Percentiles rank a stretch among this genome's conserved stretches.
Conservation (phyloP, 2,797 vertebrate genomes). For the Syngnathus rostellatus region DNA sequence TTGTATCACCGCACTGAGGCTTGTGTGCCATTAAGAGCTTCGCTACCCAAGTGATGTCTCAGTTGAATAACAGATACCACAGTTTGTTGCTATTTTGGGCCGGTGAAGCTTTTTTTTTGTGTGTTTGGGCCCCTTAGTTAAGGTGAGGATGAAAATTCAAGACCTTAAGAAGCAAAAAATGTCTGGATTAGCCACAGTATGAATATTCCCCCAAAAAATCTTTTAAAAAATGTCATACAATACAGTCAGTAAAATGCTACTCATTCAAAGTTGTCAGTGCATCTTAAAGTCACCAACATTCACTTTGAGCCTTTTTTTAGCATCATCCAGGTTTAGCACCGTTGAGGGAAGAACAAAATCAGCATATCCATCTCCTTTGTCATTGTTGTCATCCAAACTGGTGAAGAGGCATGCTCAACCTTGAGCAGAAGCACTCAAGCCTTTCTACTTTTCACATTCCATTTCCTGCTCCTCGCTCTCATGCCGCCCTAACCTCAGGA, state of each 20-base stretch:
- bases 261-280: neutral
- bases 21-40: conserved; percentile 7
- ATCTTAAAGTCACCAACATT: neutral
- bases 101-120: conserved; percentile 2
- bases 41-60: conserved; percentile 11
- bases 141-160: neutral
- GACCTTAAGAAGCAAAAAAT: neutral
- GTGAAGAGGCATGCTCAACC: conserved; percentile 23
- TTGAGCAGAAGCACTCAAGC: conserved; percentile 14
- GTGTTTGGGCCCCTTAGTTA: neutral
- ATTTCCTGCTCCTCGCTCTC: conserved; percentile 27
- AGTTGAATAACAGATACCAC: conserved; percentile 21
- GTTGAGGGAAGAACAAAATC: conserved; percentile 2
- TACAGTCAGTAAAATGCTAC: conserved; percentile 26
- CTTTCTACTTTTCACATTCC: conserved; percentile 36
- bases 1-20: neutral
- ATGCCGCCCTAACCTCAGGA: conserved; percentile 27
- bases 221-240: conserved; percentile 26
- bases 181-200: conserved; percentile 3
- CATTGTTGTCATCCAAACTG: conserved; percentile 11
- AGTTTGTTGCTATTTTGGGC: conserved; percentile 18
- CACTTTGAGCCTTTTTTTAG: conserved; percentile 1
- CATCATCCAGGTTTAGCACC: neutral
- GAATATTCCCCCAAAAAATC: conserved; percentile 9
- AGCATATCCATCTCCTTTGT: neutral